Base-by-base conservation (phyloP, 1,140 invertebrate genomes). In the Pogonognathellus flavescens region DNA sequence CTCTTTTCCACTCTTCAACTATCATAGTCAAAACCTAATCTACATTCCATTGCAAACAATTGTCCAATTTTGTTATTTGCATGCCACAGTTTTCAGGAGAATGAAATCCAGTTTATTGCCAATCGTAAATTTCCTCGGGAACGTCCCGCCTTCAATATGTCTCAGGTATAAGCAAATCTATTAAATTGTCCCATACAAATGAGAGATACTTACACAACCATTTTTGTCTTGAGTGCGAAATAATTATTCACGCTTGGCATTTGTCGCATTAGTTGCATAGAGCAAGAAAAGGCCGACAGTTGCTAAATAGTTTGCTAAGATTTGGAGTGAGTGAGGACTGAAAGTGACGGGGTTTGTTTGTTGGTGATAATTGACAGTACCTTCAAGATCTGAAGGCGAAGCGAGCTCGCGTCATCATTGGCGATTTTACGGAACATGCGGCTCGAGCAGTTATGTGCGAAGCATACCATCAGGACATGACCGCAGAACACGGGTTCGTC, bases 321-420 rank as follows among this genome's bases (percentile, higher is more conserved):
- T n/a, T n/a, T n/a, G n/a, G n/a, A n/a, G 10, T 59, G 55, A 18
- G 4, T 60, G 6, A 22, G 18, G 18, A 50, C 31, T 60, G 82
- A 62, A 72, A 41, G 31, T 1, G 31, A 41, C 31, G 31, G 31
- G 31, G 2, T 86, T 57, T 84, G 84, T 62, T 87, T 41, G 86
- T 87, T 89, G 87, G 72, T 80, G 14, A 89, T n/a, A n/a, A 88
- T 88, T 89, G 89, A 22, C 88, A 95, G 94, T 93, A 95, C 89
- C 91, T 96, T 86, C 91, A 93, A 89, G 93, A 94, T 87, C 89
- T 96, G 41, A 94, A 94, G 88, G 90, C 91, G 5, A 93, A 94
- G 86, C 92, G 91, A 86, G 91, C 91, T 5, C 92, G 92, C 84
- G 95, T 97, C 14, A 96, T 97, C 50, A 96, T 97, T 88, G 95